Evolutionary conservation across 2,888 invertebrate genomes (phyloP).

Genomic region (Resseliella maxima): DNA sequence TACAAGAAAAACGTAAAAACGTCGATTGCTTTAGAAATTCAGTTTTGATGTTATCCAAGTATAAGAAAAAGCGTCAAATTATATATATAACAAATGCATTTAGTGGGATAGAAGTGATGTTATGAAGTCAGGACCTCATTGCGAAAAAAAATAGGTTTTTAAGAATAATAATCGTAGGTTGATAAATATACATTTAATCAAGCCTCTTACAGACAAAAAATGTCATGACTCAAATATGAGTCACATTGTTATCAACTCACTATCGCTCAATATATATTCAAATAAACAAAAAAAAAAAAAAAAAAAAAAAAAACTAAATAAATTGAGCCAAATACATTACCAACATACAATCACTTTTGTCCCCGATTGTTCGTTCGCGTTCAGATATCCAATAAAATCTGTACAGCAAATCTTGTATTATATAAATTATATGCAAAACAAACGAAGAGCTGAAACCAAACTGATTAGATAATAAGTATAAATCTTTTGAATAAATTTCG

Average conservation of each 20-base stretch:
- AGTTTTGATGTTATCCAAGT: not conserved
- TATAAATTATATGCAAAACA: not conserved
- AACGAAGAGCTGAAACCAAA: constrained; percentile 14
- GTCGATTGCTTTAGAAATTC: not conserved
- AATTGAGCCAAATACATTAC: not conserved
- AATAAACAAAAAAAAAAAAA: too few relatives aligned
- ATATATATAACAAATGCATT: not conserved
- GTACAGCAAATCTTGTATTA: not conserved
- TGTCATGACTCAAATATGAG: not conserved
- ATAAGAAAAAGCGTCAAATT: not conserved
- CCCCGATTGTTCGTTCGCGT: not conserved
- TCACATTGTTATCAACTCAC: not conserved
- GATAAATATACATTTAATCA: not conserved
- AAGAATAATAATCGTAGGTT: not conserved
- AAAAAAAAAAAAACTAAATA: too few relatives aligned
- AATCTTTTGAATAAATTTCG: not conserved
- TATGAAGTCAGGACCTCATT: not conserved
- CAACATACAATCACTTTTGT: constrained; percentile 13
- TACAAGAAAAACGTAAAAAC: not conserved
- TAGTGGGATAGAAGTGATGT: not conserved
- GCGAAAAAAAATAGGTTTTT: not conserved
- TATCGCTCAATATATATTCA: not conserved
- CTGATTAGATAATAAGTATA: constrained; percentile 3
- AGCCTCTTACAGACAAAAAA: not conserved
- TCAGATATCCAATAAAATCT: not conserved